phyloP scores from a whole-genome alignment of 1,140 invertebrate genomes.

The Agraylea sexmaculata region DNA sequence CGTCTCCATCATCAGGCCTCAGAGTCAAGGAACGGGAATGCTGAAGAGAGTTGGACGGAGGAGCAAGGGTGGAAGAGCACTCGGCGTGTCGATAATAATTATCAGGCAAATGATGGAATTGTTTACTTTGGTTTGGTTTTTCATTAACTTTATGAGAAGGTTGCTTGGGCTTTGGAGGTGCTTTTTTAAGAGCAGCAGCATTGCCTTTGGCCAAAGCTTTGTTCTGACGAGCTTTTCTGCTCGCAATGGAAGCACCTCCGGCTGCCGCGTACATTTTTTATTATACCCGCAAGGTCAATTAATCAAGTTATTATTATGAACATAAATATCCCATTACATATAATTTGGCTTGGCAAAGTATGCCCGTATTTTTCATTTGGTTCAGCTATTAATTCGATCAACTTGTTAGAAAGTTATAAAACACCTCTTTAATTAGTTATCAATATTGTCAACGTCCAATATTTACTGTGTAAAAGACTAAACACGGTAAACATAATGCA shows the following conservation, averaged over 20 bases:
- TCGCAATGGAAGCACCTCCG: constrained; percentile 57
- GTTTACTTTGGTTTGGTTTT: constrained; percentile 32
- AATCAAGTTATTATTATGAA: too few relatives aligned
- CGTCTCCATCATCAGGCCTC: constrained; percentile 11
- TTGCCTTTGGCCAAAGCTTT: constrained; percentile 34
- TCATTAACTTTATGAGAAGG: constrained; percentile 19
- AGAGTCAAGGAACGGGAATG: constrained; percentile 19
- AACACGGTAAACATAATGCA: too few relatives aligned
- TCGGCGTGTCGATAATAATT: constrained; percentile 23
- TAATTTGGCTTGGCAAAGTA: too few relatives aligned
- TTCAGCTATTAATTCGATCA: too few relatives aligned
- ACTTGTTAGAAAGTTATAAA: too few relatives aligned
- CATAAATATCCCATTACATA: too few relatives aligned
- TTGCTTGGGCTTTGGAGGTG: constrained; percentile 19
- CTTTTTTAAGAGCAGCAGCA: constrained; percentile 19
- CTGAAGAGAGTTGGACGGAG: constrained; percentile 11
- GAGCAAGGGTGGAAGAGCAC: background rate
- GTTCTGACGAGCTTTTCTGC: constrained; percentile 50
- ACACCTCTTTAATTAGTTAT: too few relatives aligned
- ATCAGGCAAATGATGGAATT: constrained; percentile 42
- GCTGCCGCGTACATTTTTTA: constrained; percentile 59
- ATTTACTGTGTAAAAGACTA: too few relatives aligned
- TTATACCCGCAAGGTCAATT: too few relatives aligned
- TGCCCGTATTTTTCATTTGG: too few relatives aligned
- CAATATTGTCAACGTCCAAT: too few relatives aligned